Conservation (phyloP, 2,113 vertebrate genomes). For the Neolamprologus tretocephalus region DNA sequence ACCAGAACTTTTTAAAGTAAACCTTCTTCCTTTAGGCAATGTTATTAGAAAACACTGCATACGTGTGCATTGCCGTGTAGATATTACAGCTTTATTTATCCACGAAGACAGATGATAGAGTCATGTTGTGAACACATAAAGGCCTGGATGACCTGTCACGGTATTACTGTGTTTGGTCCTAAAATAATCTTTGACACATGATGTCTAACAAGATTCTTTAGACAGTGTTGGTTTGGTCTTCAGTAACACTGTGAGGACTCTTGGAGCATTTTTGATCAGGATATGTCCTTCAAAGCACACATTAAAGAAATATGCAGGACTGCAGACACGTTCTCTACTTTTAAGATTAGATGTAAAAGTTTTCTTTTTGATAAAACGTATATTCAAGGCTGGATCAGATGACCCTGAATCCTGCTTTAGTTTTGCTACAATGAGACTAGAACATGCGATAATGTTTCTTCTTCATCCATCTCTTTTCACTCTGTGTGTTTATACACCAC, state of each 20-base stretch:
- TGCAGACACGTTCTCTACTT: background rate
- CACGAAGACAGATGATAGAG: background rate
- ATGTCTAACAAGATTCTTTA: background rate
- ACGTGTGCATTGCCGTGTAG: background rate
- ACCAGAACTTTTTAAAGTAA: background rate
- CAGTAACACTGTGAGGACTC: background rate
- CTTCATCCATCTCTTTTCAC: background rate
- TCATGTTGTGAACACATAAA: background rate
- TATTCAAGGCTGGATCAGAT: background rate
- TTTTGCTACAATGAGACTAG: background rate
- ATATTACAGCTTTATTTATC: background rate
- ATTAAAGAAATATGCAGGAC: background rate
- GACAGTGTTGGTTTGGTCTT: background rate
- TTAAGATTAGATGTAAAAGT: background rate
- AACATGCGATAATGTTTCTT: background rate
- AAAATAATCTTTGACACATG: background rate
- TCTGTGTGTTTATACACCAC: background rate
- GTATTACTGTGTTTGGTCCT: background rate
- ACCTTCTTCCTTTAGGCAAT: background rate
- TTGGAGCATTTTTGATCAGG: background rate
- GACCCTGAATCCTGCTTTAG: background rate
- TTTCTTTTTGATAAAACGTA: background rate
- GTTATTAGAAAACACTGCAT: background rate
- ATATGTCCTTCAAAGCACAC: background rate
- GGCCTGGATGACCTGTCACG: background rate